Percentiles rank a stretch among this genome's conserved stretches.
Evolutionary conservation across 2,113 vertebrate species (phyloP).

Genomic region (Callaeas wilsoni): DNA sequence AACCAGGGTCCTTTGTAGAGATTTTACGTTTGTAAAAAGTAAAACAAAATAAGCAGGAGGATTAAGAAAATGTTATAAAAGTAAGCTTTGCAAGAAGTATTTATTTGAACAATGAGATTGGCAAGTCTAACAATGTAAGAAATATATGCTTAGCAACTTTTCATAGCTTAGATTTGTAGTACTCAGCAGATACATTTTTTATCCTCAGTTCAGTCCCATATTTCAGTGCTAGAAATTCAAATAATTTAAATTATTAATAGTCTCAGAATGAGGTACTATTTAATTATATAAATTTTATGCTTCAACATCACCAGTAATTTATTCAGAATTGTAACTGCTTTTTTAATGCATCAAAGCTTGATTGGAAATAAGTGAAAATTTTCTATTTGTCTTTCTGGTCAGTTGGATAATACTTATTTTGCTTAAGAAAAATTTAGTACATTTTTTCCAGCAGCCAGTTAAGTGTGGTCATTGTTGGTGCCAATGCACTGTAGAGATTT

Average conservation of each 20-base stretch:
- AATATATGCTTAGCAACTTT: slow-evolving; percentile 14
- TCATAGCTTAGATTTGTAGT: not conserved
- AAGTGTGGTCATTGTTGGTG: not conserved
- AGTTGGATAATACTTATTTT: not conserved
- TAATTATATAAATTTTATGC: not conserved
- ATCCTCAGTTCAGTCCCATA: not conserved
- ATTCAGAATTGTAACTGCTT: not conserved
- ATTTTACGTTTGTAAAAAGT: slow-evolving; percentile 25
- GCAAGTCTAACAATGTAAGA: not conserved
- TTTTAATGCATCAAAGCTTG: not conserved
- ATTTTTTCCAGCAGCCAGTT: not conserved
- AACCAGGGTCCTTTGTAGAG: not conserved
- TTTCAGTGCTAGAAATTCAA: not conserved
- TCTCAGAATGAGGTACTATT: not conserved
- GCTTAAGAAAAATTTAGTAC: not conserved
- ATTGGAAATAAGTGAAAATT: not conserved
- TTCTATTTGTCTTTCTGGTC: not conserved
- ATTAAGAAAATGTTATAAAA: slow-evolving; percentile 52
- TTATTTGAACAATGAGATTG: slow-evolving; percentile 60
- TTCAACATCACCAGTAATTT: not conserved
- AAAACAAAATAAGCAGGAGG: slow-evolving; percentile 53
- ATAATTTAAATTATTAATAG: not conserved
- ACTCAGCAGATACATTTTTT: slow-evolving; percentile 10
- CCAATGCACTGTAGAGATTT: not conserved
- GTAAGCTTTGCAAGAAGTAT: slow-evolving; percentile 37